Base-by-base conservation (phyloP, 2,113 vertebrate species). In the Garra rufa region DNA sequence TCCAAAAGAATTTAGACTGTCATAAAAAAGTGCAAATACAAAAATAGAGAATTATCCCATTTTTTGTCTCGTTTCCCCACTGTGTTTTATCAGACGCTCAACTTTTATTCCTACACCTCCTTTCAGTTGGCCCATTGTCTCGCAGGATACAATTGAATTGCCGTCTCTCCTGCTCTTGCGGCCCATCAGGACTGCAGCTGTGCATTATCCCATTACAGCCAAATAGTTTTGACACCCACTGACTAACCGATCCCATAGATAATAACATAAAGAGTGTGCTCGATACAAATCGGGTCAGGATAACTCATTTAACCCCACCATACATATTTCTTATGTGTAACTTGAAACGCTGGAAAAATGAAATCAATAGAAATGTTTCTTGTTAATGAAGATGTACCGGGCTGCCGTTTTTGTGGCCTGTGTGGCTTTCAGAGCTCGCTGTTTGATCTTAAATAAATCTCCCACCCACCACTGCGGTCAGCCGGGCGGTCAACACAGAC, bases 351-450 rank as follows among this genome's bases (percentile, higher is more conserved):
- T 93, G 90, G 94, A 93, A 95, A 90, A 96, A 97, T 95, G 94
- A 95, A 96, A 96, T 97, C 96, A 95, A 96, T 96, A 95, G 94
- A 94, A 96, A 97, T 95, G 96, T 92, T 96, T 95, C 96, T 96
- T 95, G 95, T 96, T 96, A 97, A 97, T 96, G 95, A 97, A 97
- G 96, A 97, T 94, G 93, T 96, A 96, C 95, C 94, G 94, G 90
- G 91, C 93, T 95, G 92, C 93, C 93, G 91, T 91, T 91, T 76
- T 63, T 94, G 95, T 92, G 93, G 94, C 94, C 85, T 93, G 94
- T 73, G 93, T 93, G 94, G 92, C 90, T 91, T 94, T 94, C 93
- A 70, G 91, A 94, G 92, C 95, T 96, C 94, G 94, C 92, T 87
- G 93, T 93, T 95, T 95, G 94, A 92, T 93, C 94, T 95, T 89